A percentile compares a stretch with the other conserved stretches of the same genome.
Evolutionary conservation across 1,140 invertebrate species (phyloP).

Genomic region (Archegozetes longisetosus): DNA sequence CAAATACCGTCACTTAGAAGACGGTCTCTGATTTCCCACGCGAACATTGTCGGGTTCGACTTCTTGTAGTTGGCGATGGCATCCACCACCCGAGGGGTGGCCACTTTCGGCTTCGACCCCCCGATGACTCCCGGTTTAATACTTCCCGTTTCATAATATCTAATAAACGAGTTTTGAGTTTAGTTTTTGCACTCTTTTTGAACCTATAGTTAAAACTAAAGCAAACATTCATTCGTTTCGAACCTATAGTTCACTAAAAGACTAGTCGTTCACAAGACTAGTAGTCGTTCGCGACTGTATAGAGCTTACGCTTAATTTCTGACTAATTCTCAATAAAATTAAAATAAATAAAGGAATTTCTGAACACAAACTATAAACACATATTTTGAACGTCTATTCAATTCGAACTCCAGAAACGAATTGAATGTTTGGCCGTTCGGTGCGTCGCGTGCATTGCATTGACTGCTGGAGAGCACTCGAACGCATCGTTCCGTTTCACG

Average conservation of each 20-base stretch:
- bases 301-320: too few species aligned
- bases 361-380: too few species aligned
- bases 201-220: neutral
- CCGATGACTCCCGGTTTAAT: constrained; percentile 98
- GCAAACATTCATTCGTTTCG: neutral
- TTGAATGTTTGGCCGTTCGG: neutral
- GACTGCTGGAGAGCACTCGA: constrained; percentile 5
- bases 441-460: neutral
- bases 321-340: too few species aligned
- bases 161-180: too few species aligned
- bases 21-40: constrained; percentile 96
- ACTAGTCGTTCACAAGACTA: too few species aligned
- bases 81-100: constrained; percentile 93
- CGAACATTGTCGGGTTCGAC: constrained; percentile 99
- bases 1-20: constrained; percentile 91
- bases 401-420: too few species aligned
- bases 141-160: constrained; percentile 96
- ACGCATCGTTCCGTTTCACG: constrained; percentile 12
- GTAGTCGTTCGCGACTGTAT: too few species aligned
- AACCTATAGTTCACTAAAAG: neutral
- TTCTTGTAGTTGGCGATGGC: constrained; percentile 96
- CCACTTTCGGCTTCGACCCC: constrained; percentile 97
- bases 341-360: too few species aligned
- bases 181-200: neutral
- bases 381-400: too few species aligned